Base-by-base conservation (phyloP, 2,888 invertebrate species). In the Drosophila anomelani region DNA sequence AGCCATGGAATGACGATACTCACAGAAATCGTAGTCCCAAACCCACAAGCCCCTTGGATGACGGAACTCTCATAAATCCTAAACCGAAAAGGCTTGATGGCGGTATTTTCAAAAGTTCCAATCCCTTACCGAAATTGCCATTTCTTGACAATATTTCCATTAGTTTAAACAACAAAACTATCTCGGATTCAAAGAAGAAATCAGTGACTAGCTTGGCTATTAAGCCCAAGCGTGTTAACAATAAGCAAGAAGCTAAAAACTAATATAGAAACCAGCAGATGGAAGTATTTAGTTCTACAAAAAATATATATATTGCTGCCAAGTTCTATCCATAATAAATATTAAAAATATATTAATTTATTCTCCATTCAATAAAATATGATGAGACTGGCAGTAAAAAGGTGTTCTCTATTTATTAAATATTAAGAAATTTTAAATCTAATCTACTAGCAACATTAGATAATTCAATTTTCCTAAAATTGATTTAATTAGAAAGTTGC, bases 401-500 rank as follows among this genome's bases (percentile, higher is more conserved):
- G 26, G 9, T 29, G 0, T 46, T 46, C 1, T n/a, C 15, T n/a
- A n/a, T 9, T 46, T 15, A 23, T 46, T 26, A 20, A 20, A 20
- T 20, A 20, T 20, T 20, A 20, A 20, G 20, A 20, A 20, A 20
- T 20, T 20, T 20, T 20, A 20, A 20, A 46, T 15, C 9, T 9
- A 15, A 46, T 2, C 15, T 15, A 13, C 15, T 44, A 1, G 4
- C 26, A 20, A 53, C 8, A 17, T 9, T 17, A 36, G 17, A 13
- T 58, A 13, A 9, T 36, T 36, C 26, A n/a, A 36, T 9, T n/a
- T 29, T 13, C 3, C 1, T 2, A 41, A 36, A 47, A 47, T 68
- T 41, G 29, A 38, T 57, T 57, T 17, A 69, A 69, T 57, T 70
- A 43, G n/a, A 23, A 49, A 49, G 29, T 32, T 70, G 29, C 71